phyloP scores from a whole-genome alignment of 2,797 vertebrate species.

The Onychomys torridus region DNA sequence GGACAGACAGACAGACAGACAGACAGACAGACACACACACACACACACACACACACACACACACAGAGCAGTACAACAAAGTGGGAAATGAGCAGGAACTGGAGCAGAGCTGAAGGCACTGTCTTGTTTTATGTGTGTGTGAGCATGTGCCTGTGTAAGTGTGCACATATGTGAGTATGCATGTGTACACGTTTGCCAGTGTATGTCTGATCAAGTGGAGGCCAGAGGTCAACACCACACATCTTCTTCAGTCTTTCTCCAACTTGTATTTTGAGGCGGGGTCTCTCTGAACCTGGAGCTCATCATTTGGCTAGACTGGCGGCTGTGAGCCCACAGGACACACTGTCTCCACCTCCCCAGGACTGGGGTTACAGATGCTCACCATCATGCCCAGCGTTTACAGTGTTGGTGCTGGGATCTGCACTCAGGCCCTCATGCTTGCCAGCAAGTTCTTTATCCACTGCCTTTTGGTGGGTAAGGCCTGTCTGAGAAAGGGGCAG shows the following conservation, averaged over 20 bases:
- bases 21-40: background rate
- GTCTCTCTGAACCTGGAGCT: background rate
- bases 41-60: background rate
- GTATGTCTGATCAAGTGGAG: background rate
- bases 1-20: too few relatives aligned
- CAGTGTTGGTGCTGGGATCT: background rate
- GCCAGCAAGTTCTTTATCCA: background rate
- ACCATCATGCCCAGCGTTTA: too few relatives aligned
- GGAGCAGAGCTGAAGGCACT: background rate
- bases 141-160: background rate
- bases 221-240: background rate
- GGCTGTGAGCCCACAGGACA: background rate
- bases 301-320: background rate
- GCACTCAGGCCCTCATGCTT: background rate
- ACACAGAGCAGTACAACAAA: background rate
- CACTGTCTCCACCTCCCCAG: background rate
- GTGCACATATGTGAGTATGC: background rate
- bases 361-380: too few relatives aligned
- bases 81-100: background rate
- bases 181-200: background rate
- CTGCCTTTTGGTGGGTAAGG: background rate
- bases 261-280: background rate
- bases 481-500: background rate
- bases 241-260: background rate
- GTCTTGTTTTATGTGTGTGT: background rate